Percentiles rank a stretch among this genome's conserved stretches.
phyloP scores from a whole-genome alignment of 2,797 vertebrate genomes.

The Rhadinocentrus ornatus region DNA sequence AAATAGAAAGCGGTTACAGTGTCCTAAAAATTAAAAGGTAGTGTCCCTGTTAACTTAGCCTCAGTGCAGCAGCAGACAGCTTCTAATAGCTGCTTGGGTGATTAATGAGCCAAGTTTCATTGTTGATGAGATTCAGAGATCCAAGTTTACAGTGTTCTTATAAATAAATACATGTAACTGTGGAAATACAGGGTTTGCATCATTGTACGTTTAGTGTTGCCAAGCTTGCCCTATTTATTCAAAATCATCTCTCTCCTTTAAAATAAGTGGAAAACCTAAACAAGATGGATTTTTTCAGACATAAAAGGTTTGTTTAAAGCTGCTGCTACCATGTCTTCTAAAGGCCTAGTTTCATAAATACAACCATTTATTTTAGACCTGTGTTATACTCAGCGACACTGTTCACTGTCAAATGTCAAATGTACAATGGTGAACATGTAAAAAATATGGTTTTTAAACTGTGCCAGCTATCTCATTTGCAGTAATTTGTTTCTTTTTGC shows the following conservation, averaged over 20 bases:
- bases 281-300: background rate
- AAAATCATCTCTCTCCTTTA: constrained; percentile 1
- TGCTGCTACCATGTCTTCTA: background rate
- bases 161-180: constrained; percentile 30
- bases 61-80: constrained; percentile 22
- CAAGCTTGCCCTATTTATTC: constrained; percentile 2
- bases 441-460: constrained; percentile 1
- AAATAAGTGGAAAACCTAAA: background rate
- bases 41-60: constrained; percentile 10
- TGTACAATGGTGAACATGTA: background rate
- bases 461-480: background rate
- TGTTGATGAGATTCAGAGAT: constrained; percentile 40
- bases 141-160: constrained; percentile 5
- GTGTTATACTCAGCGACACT: background rate
- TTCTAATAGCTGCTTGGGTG: constrained; percentile 31
- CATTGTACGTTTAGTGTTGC: constrained; percentile 20
- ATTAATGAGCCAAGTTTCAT: constrained; percentile 43
- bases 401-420: background rate
- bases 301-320: constrained; percentile 7
- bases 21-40: constrained; percentile 40
- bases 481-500: background rate
- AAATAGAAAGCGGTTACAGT: constrained; percentile 57
- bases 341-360: constrained; percentile 17
- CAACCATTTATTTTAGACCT: background rate
- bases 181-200: constrained; percentile 5